Conservation (phyloP, 37 sponge, comb jelly and placozoan genomes). For the Cliona cf. orientalis region DNA sequence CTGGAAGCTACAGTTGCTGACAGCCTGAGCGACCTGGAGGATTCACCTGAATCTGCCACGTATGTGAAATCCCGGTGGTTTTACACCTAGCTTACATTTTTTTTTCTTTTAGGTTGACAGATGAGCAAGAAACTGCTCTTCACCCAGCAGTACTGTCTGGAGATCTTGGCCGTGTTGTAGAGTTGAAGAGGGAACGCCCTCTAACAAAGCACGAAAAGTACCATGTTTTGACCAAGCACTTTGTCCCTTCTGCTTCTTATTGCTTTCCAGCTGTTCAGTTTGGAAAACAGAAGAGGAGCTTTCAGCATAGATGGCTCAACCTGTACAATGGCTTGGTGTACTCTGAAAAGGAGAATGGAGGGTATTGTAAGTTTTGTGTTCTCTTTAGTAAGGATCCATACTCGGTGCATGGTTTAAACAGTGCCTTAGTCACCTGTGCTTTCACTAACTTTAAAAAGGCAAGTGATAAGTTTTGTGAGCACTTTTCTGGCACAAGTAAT, state of each 20-base stretch:
- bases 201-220: conserved; percentile 51
- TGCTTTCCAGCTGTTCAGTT: conserved; percentile 22
- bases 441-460: conserved; percentile 36
- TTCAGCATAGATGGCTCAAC: conserved; percentile 15
- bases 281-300: conserved; percentile 10
- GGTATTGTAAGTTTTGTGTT: conserved; percentile 8
- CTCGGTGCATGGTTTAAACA: conserved; percentile 3
- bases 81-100: background rate
- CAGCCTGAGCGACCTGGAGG: background rate
- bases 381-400: conserved; percentile 22
- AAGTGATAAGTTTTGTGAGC: conserved; percentile 21
- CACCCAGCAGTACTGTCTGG: conserved; percentile 50
- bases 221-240: conserved; percentile 22
- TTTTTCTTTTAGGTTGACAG: background rate
- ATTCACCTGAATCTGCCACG: background rate
- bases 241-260: conserved; percentile 40
- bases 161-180: conserved; percentile 52
- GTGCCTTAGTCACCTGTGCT: conserved; percentile 18
- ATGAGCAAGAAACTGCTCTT: background rate
- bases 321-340: conserved; percentile 34
- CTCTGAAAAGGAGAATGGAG: conserved; percentile 55
- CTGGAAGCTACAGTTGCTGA: background rate
- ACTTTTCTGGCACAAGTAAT: conserved; percentile 19
- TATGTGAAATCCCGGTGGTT: background rate
- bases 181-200: conserved; percentile 31